These are phyloP conservation scores for Chrysodeixis includens DNA, from an alignment of 2,888 invertebrate species.

Conservation along the genomic window DNA sequence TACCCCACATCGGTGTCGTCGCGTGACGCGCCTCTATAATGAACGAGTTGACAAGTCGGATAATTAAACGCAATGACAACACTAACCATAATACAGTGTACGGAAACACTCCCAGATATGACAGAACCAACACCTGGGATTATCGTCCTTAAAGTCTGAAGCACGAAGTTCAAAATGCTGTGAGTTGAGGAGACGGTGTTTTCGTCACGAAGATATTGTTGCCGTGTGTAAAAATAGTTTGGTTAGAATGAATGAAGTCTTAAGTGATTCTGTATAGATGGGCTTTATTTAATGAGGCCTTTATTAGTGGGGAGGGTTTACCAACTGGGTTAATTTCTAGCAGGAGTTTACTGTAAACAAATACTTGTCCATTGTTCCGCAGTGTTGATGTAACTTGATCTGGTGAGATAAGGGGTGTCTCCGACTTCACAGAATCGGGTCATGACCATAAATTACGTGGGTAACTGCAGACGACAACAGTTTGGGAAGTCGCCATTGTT, in stretches of 20 bases:
- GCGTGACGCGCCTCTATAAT: conserved; percentile 54
- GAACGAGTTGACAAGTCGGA: conserved; percentile 56
- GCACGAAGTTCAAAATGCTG: conserved; percentile 4
- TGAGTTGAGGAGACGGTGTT: background rate
- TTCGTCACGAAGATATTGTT: conserved; percentile 34
- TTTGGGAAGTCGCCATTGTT: conserved; percentile 1
- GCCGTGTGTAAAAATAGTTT: conserved; percentile 55
- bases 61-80: conserved; percentile 58
- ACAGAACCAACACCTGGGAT: background rate
- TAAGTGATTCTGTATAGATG: conserved; percentile 45
- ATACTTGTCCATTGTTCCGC: conserved; percentile 37
- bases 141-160: background rate
- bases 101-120: conserved; percentile 46
- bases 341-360: conserved; percentile 25
- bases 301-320: conserved; percentile 21
- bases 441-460: conserved; percentile 3
- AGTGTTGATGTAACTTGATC: conserved; percentile 35
- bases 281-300: conserved; percentile 4
- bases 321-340: conserved; percentile 33
- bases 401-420: conserved; percentile 16
- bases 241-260: conserved; percentile 46
- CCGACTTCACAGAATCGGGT: background rate
- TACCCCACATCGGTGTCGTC: conserved; percentile 43
- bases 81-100: conserved; percentile 40
- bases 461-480: background rate